These are phyloP conservation scores for Chionomys nivalis DNA, from an alignment of 2,113 vertebrate genomes.

Conservation along the genomic window DNA sequence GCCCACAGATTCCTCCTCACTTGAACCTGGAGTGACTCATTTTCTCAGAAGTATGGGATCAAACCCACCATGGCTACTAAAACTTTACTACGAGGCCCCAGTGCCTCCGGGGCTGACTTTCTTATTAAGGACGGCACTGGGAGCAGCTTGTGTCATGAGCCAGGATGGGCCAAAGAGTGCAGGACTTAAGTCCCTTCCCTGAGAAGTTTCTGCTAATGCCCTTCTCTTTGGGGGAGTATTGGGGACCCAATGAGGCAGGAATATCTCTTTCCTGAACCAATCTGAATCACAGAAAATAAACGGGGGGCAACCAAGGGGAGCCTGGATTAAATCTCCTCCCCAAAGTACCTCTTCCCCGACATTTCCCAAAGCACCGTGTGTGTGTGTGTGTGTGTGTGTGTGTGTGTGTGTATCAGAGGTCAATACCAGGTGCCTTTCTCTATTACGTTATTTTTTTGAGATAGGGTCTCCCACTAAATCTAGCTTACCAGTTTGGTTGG, in stretches of 20 bases:
- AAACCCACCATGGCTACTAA: slow-evolving; percentile 74
- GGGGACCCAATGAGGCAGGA: not conserved
- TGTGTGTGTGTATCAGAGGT: not conserved
- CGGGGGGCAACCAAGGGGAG: not conserved
- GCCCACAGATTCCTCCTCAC: slow-evolving; percentile 69
- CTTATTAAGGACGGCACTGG: slow-evolving; percentile 33
- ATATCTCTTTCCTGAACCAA: not conserved
- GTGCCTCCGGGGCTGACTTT: slow-evolving; percentile 62
- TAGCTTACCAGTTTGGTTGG: not conserved
- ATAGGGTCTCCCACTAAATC: not conserved
- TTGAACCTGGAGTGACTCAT: slow-evolving; percentile 75
- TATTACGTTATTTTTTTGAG: not conserved
- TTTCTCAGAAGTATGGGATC: slow-evolving; percentile 69
- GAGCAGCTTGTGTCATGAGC: not conserved
- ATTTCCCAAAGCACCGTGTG: not conserved
- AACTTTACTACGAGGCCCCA: slow-evolving; percentile 57
- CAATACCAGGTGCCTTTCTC: not conserved
- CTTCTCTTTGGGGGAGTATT: not conserved
- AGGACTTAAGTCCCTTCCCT: not conserved
- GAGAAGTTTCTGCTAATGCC: slow-evolving; percentile 9
- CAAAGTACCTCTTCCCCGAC: no score
- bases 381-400: not conserved
- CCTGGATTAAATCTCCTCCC: not conserved
- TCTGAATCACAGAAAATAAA: not conserved
- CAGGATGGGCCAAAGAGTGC: slow-evolving; percentile 16